Conservation (phyloP, 2,888 invertebrate species). For the Petrolisthes cinctipes region DNA sequence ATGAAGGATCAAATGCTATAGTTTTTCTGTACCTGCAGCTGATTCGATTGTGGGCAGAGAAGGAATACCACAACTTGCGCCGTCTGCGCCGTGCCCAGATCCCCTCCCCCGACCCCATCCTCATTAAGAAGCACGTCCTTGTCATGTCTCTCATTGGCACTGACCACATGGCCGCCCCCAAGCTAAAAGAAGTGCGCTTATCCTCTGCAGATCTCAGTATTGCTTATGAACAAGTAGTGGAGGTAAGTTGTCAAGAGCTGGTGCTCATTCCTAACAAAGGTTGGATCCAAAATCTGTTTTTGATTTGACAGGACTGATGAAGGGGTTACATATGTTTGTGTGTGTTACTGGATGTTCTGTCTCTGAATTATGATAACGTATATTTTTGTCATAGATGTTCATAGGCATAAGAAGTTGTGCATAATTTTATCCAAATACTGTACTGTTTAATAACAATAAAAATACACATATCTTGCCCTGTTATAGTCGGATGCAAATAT, state of each 20-base stretch:
- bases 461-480: too few relatives aligned
- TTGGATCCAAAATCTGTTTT: too few relatives aligned
- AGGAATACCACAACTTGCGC: constrained; percentile 75
- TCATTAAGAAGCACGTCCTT: constrained; percentile 74
- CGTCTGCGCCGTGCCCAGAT: constrained; percentile 71
- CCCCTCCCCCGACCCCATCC: constrained; percentile 72
- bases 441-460: too few relatives aligned
- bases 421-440: too few relatives aligned
- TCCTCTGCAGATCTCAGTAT: constrained; percentile 69
- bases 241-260: constrained; percentile 67
- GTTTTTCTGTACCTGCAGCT: constrained; percentile 23
- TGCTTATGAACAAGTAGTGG: constrained; percentile 72
- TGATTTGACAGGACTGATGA: too few relatives aligned
- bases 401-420: too few relatives aligned
- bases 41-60: constrained; percentile 76
- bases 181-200: constrained; percentile 73
- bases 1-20: too few relatives aligned
- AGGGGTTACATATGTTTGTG: too few relatives aligned
- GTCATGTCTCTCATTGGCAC: constrained; percentile 75
- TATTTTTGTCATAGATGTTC: too few relatives aligned
- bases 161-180: constrained; percentile 72
- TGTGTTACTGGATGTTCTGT: too few relatives aligned
- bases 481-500: too few relatives aligned
- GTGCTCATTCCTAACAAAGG: background rate
- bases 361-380: too few relatives aligned